Conservation (phyloP, 2,113 vertebrate genomes). For the Balaenoptera acutorostrata region DNA sequence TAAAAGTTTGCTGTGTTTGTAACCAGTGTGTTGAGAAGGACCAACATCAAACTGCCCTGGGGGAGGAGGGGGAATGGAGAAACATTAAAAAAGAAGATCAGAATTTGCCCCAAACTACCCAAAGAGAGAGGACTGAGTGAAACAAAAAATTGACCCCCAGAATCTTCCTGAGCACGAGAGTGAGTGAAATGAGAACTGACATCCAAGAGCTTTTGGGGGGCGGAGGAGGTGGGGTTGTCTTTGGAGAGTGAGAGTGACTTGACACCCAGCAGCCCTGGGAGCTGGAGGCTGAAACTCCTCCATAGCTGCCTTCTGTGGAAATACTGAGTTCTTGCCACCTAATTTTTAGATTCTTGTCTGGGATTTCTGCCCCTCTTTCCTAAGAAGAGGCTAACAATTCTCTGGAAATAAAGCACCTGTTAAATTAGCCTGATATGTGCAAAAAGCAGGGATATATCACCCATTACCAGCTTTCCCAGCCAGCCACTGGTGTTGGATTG, state of each 20-base stretch:
- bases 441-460: background rate
- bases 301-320: background rate
- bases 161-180: constrained; percentile 44
- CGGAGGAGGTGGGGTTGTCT: background rate
- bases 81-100: constrained; percentile 62
- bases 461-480: background rate
- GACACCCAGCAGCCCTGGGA: constrained; percentile 7
- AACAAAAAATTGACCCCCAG: constrained; percentile 53
- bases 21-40: constrained; percentile 87
- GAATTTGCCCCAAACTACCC: constrained; percentile 68
- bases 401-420: constrained; percentile 39
- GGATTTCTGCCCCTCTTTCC: constrained; percentile 31
- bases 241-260: background rate
- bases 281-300: background rate
- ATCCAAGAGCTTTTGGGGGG: background rate
- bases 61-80: constrained; percentile 50
- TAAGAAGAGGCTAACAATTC: constrained; percentile 19
- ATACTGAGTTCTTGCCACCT: background rate
- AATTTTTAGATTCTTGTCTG: constrained; percentile 21
- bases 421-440: constrained; percentile 40
- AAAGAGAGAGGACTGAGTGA: constrained; percentile 67
- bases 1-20: constrained; percentile 92
- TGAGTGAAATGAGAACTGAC: constrained; percentile 40
- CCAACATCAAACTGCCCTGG: constrained; percentile 83
- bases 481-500: background rate